These are phyloP conservation scores for Micrasema longulum DNA, from an alignment of 1,140 invertebrate species.

Conservation along the genomic window DNA sequence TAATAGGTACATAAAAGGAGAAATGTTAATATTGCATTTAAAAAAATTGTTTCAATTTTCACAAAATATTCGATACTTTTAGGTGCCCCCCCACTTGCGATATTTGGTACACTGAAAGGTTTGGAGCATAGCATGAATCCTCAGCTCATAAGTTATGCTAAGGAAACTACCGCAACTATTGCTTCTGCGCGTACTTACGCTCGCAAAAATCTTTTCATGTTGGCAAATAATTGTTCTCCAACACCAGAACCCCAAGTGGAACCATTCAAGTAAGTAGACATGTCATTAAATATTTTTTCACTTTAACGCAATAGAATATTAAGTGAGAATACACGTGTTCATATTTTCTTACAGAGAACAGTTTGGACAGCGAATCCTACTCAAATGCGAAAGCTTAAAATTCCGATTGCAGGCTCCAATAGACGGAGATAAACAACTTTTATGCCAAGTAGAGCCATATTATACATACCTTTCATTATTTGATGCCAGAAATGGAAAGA, in stretches of 20 bases:
- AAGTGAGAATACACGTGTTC: neutral
- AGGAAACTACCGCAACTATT: conserved; percentile 90
- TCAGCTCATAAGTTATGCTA: conserved; percentile 87
- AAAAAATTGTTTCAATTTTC: too few relatives aligned
- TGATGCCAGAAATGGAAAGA: conserved; percentile 86
- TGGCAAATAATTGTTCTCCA: conserved; percentile 60
- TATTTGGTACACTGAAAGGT: conserved; percentile 83
- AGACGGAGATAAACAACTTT: conserved; percentile 78
- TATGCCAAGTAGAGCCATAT: conserved; percentile 93
- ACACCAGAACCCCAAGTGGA: conserved; percentile 67
- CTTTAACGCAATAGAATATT: too few relatives aligned
- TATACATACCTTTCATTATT: conserved; percentile 88
- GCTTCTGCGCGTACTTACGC: conserved; percentile 80
- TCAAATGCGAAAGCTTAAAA: conserved; percentile 85
- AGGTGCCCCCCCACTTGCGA: conserved; percentile 70
- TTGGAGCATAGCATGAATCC: conserved; percentile 92
- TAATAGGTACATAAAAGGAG: too few relatives aligned
- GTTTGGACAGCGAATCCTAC: conserved; percentile 85
- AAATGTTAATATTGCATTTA: too few relatives aligned
- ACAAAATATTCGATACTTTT: conserved; percentile 59
- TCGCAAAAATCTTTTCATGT: conserved; percentile 62
- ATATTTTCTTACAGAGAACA: conserved; percentile 75
- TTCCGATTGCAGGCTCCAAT: conserved; percentile 86
- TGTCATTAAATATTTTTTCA: too few relatives aligned
- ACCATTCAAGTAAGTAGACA: conserved; percentile 72